Evolutionary conservation across 2,888 invertebrate species (phyloP).

Genomic region (Tenthredo notha): DNA sequence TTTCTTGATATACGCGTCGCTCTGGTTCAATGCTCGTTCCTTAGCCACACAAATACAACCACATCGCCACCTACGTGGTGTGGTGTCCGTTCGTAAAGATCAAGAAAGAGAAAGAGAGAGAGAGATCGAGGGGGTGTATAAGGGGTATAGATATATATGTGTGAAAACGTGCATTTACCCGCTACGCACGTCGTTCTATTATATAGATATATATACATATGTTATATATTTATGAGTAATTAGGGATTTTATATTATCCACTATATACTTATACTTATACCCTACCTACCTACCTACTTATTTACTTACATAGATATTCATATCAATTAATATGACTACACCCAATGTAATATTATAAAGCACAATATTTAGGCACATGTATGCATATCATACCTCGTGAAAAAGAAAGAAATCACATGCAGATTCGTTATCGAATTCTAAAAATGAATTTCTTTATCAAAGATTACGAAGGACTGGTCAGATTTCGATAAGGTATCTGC

Average conservation of each 20-base stretch:
- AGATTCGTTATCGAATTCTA: too few species aligned
- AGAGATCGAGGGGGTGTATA: background rate
- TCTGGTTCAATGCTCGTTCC: slow-evolving; percentile 49
- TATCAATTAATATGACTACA: background rate
- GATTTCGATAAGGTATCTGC: too few species aligned
- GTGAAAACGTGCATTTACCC: slow-evolving; percentile 8
- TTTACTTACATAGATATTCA: background rate
- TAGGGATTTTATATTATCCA: background rate
- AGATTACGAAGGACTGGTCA: too few species aligned
- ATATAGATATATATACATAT: background rate
- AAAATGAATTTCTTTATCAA: too few species aligned
- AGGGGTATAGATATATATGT: background rate
- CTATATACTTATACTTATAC: background rate
- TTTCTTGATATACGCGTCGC: slow-evolving; percentile 27
- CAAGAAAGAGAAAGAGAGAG: background rate
- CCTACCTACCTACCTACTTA: background rate
- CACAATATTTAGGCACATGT: background rate
- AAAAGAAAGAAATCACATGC: too few species aligned
- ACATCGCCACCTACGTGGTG: slow-evolving; percentile 1
- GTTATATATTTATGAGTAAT: background rate
- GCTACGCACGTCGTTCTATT: background rate
- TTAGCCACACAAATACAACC: background rate
- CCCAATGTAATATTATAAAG: background rate
- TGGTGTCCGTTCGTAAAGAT: background rate
- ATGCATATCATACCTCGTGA: background rate